A percentile compares a stretch with the other conserved stretches of the same genome.
Conservation (phyloP, 2,888 invertebrate genomes). For the Gonocerus acuteangulatus region DNA sequence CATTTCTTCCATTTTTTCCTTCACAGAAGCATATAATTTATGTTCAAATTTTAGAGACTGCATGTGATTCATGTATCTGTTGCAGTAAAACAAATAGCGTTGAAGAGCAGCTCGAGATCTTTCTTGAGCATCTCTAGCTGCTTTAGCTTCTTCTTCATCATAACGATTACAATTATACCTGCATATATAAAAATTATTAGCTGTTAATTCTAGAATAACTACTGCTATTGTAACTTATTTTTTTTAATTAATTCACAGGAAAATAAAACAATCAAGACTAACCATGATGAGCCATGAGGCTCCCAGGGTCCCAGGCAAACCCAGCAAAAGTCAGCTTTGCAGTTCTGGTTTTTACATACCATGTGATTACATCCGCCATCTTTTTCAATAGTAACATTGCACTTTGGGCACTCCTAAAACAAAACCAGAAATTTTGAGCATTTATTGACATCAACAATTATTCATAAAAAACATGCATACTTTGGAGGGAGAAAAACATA, state of each 20-base stretch:
- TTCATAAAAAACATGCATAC: background rate
- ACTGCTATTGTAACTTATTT: too few species aligned
- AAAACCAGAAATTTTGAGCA: constrained; percentile 15
- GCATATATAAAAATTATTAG: too few species aligned
- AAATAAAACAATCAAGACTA: too few species aligned
- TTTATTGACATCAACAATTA: background rate
- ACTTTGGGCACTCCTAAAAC: constrained; percentile 83
- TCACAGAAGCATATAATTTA: constrained; percentile 90
- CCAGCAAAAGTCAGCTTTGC: constrained; percentile 98
- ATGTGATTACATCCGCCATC: constrained; percentile 99
- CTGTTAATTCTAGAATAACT: too few species aligned
- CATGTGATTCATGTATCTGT: constrained; percentile 99
- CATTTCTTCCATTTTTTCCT: constrained; percentile 99
- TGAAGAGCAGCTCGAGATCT: constrained; percentile 87
- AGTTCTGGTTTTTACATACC: constrained; percentile 97
- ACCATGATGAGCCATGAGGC: constrained; percentile 94
- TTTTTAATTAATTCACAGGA: too few species aligned
- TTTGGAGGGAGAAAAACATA: background rate
- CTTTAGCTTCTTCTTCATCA: constrained; percentile 93
- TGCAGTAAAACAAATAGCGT: constrained; percentile 96
- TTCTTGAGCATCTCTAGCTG: constrained; percentile 93
- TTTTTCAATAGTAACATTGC: constrained; percentile 92
- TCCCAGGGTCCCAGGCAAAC: constrained; percentile 98
- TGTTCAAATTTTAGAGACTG: constrained; percentile 95
- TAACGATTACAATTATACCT: constrained; percentile 94